Percentiles rank a stretch among this genome's conserved stretches.
phyloP scores from a whole-genome alignment of 2,113 vertebrate genomes.

The Andinoacara biseriatus region DNA sequence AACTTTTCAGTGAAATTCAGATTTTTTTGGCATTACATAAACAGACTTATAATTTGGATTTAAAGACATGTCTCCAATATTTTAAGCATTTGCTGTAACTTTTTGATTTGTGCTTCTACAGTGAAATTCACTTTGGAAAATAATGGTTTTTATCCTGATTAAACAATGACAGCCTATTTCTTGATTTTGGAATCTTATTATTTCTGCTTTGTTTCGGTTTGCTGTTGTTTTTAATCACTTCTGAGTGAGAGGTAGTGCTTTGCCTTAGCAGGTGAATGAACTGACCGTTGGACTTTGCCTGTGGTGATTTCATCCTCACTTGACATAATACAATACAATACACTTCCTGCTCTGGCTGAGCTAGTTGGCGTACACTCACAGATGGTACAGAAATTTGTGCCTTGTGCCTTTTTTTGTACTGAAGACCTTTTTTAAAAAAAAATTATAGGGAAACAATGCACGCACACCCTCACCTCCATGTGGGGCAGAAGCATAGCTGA shows the following conservation, averaged over 20 bases:
- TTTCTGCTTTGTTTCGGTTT: not conserved
- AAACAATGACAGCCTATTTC: not conserved
- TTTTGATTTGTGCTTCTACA: not conserved
- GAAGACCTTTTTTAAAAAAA: not conserved
- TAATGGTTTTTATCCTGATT: not conserved
- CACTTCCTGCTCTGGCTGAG: slow-evolving; percentile 40
- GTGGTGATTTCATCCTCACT: slow-evolving; percentile 34
- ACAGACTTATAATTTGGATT: not conserved
- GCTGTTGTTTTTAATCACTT: not conserved
- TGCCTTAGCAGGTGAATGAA: slow-evolving; percentile 7
- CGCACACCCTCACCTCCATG: too few relatives aligned
- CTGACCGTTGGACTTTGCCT: slow-evolving; percentile 42
- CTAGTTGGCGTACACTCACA: not conserved
- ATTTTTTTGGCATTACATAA: not conserved
- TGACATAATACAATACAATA: slow-evolving; percentile 40
- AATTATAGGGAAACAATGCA: too few relatives aligned
- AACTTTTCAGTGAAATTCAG: not conserved
- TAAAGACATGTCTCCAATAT: not conserved
- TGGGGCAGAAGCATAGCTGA: too few relatives aligned
- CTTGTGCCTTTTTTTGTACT: not conserved
- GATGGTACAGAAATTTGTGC: not conserved
- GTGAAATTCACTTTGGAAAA: not conserved
- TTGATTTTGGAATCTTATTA: not conserved
- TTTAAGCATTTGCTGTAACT: not conserved
- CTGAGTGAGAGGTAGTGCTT: not conserved